Evolutionary conservation across 2,888 invertebrate genomes (phyloP).

Genomic region (Leucania comma): DNA sequence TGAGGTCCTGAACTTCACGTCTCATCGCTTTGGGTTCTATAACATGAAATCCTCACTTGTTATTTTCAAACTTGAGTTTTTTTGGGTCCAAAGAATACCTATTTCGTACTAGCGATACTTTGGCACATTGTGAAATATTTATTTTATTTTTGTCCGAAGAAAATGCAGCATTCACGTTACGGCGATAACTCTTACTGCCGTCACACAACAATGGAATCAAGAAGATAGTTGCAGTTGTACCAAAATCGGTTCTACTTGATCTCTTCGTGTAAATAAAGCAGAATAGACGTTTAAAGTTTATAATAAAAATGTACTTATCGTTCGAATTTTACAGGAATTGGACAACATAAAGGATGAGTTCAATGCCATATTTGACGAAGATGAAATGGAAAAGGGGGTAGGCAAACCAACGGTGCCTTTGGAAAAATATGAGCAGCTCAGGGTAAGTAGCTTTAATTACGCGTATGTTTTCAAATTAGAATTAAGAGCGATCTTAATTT

Average conservation of each 20-base stretch:
- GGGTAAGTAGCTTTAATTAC: constrained; percentile 66
- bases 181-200: too few species aligned
- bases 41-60: constrained; percentile 19
- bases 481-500: neutral
- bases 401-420: constrained; percentile 73
- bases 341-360: constrained; percentile 84
- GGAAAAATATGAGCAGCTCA: constrained; percentile 81
- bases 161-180: neutral
- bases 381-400: constrained; percentile 76
- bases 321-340: constrained; percentile 78
- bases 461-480: neutral
- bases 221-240: too few species aligned
- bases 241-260: neutral
- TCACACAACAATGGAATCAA: neutral
- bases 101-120: constrained; percentile 7
- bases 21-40: constrained; percentile 5
- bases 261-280: neutral
- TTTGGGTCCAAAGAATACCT: too few species aligned
- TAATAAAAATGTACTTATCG: constrained; percentile 10
- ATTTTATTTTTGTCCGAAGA: constrained; percentile 13
- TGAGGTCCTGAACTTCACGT: constrained; percentile 14
- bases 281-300: neutral
- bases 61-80: neutral
- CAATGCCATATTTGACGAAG: constrained; percentile 79
- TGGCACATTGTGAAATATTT: constrained; percentile 31